Base-by-base conservation (phyloP, 2,888 invertebrate genomes). In the Timema cristinae region DNA sequence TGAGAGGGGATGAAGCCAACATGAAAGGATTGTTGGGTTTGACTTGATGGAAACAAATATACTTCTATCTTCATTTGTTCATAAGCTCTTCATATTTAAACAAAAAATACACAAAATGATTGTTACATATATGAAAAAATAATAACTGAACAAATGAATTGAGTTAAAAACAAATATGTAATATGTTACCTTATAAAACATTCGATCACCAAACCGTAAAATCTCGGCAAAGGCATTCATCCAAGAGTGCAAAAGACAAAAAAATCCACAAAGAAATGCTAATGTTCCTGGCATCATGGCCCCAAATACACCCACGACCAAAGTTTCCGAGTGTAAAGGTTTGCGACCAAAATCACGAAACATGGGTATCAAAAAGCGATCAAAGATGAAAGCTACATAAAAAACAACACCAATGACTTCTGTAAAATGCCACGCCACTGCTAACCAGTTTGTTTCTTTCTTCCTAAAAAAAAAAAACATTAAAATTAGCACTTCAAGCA, bases 171-270 rank as follows among this genome's bases (percentile, higher is more conserved):
- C 59, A 9, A 59, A 59, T 32, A 32, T 32, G 32, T 32, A 32
- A 32, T 32, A 4, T 32, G 4, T 77, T 79, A 87, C 90, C 83
- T 88, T 88, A 80, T 95, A 90, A 85, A 94, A 91, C 85, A 91
- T 86, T 80, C 97, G 83, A 84, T 98, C 95, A 7, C 89, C 92
- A 81, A 98, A 98, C 73, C 87, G 87, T 74, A 97, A 81, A 82
- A 97, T 85, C 82, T 98, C 98, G 0, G 95, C 93, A 79, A 91
- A 94, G 32, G 92, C 92, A 82, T 98, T 98, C 79, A 93, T 86
- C 94, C 96, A 97, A 2, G 92, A 89, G 79, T 98, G 97, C 6
- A 98, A 84, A 5, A 98, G 84, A 74, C 92, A 88, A 83, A 95
- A 98, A 83, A 97, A 97, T 6, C 90, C 91, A 78, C 89, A 87